phyloP scores from a whole-genome alignment of 2,888 invertebrate species.

The Drosophila anomalipes region DNA sequence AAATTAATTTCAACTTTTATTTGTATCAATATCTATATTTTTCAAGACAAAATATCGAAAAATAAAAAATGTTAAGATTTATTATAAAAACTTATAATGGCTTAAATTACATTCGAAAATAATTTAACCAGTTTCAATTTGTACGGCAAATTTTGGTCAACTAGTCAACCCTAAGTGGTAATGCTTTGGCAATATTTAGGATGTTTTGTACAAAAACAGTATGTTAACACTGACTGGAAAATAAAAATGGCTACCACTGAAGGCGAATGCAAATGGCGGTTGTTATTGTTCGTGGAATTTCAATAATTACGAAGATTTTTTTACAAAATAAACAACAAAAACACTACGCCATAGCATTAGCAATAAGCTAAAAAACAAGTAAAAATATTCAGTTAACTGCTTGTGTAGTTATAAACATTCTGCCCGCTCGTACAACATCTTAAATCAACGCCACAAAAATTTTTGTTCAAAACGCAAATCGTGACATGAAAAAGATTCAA shows the following conservation, averaged over 20 bases:
- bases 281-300: constrained; percentile 97
- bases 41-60: background rate
- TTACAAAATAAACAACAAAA: constrained; percentile 81
- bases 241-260: constrained; percentile 82
- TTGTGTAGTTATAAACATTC: constrained; percentile 53
- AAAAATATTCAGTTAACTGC: constrained; percentile 53
- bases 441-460: constrained; percentile 63
- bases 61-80: background rate
- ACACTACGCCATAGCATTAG: constrained; percentile 68
- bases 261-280: constrained; percentile 97
- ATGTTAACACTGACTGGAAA: constrained; percentile 75
- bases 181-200: constrained; percentile 48
- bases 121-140: background rate
- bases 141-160: background rate
- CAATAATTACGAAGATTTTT: constrained; percentile 82
- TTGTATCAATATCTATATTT: background rate
- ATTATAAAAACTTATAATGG: background rate
- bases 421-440: constrained; percentile 40
- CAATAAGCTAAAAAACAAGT: constrained; percentile 70
- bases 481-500: constrained; percentile 72
- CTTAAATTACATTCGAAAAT: background rate
- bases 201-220: constrained; percentile 20
- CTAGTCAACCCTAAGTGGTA: constrained; percentile 20
- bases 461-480: constrained; percentile 61
- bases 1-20: background rate